Base-by-base conservation (phyloP, 2,888 invertebrate genomes). In the Polietes domitor region DNA sequence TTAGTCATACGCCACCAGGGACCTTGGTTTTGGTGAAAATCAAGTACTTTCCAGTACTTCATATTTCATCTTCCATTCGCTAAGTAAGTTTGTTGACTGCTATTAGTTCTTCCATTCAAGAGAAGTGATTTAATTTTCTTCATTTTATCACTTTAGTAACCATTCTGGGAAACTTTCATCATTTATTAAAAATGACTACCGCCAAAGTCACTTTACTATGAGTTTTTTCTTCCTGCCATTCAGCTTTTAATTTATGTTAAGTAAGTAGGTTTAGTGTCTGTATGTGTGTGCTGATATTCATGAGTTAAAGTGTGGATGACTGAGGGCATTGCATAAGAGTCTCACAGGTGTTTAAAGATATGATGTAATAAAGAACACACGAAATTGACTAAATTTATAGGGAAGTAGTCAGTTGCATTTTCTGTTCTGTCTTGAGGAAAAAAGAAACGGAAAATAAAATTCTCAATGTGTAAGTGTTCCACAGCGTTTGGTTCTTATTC, bases 1-100 rank as follows among this genome's bases (percentile, higher is more conserved):
- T 73, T 41, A 72, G 55, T 79, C 78, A 79, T 79, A 73, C 78
- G 47, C 47, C n/a, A 15, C 47, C 2, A n/a, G 47, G 15, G 47
- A 15, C 47, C 3, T 32, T 32, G 3, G 32, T 5, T 41, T 41
- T 41, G 15, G 10, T 41, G 41, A 41, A 41, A 41, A 41, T 12
- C 12, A 7, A 7, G 7, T 32, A 41, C 12, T 41, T 41, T 41
- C 41, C 6, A 12, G 32, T 6, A 32, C 32, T 32, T 32, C 9
- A 32, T 32, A 32, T n/a, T n/a, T n/a, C n/a, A n/a, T n/a, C n/a
- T n/a, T n/a, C n/a, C n/a, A n/a, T n/a, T n/a, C n/a, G n/a, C n/a
- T n/a, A n/a, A n/a, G n/a, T n/a, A n/a, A n/a, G n/a, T n/a, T n/a
- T n/a, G n/a, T n/a, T n/a, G n/a, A n/a, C n/a, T n/a, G n/a, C n/a